Percentiles rank a stretch among this genome's conserved stretches.
Evolutionary conservation across 2,888 invertebrate species (phyloP).

Genomic region (Meiosimyza decipiens): DNA sequence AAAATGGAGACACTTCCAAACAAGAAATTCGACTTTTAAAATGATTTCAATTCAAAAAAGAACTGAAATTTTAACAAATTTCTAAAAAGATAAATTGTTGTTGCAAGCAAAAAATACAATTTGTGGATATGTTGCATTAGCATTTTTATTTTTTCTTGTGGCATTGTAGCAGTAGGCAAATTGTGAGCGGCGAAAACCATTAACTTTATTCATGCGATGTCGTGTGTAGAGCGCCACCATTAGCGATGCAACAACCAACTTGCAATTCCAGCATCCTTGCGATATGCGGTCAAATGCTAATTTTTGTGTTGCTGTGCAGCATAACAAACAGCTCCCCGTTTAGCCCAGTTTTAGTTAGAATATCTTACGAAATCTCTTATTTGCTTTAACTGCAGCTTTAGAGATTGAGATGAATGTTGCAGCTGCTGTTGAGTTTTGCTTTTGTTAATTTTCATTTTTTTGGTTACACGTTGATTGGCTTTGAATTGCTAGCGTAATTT

Average conservation of each 20-base stretch:
- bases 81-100: conserved; percentile 20
- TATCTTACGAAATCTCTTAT: not conserved
- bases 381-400: not conserved
- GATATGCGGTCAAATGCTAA: conserved; percentile 10
- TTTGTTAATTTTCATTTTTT: conserved; percentile 15
- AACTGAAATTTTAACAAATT: not conserved
- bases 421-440: conserved; percentile 3
- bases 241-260: too few relatives aligned
- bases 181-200: not conserved
- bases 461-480: too few relatives aligned
- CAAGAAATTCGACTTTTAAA: too few relatives aligned
- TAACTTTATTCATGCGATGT: not conserved
- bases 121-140: conserved; percentile 24
- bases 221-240: too few relatives aligned
- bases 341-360: conserved; percentile 21
- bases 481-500: too few relatives aligned
- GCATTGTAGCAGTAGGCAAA: conserved; percentile 22
- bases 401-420: not conserved
- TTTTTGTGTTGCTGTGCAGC: not conserved
- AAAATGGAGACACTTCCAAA: too few relatives aligned
- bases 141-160: conserved; percentile 28
- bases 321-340: conserved; percentile 2
- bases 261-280: not conserved
- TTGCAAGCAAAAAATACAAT: not conserved
- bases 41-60: too few relatives aligned